Evolutionary conservation across 2,113 vertebrate species (phyloP), one percentile per base, ranked within the genome.

Genomic region (Mobula hypostoma): DNA sequence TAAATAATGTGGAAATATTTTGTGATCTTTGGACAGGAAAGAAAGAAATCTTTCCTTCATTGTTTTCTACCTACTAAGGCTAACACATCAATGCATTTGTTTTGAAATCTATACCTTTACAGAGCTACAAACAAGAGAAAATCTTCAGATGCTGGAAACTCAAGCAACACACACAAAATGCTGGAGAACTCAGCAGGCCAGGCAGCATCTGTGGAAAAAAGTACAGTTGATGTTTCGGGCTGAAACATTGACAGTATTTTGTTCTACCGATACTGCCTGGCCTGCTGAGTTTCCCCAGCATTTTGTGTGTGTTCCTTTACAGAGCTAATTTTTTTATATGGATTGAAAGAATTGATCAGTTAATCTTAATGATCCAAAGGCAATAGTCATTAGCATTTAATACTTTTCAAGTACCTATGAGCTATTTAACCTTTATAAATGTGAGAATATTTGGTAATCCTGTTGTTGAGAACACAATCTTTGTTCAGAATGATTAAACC

Each of bases 381-480:
- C 32, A 88, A 88, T 88, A n/a, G 21, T 88, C 85, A 66, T 48
- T 48, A 48, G 48, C 48, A 48, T 66, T 88, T 88, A 88, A 88
- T 29, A 66, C 85, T 88, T 87, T 27, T 88, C 85, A 66, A 66
- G 61, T 32, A 88, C 14, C 61, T n/a, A 88, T 88, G 5, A 63
- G 61, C 29, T n/a, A 88, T 63, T 88, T 88, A 88, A 88, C 61
- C 61, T 32, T 15, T 32, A 88, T 87, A 88, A 66, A 63, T 32
- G 29, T n/a, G 12, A 6, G 85, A 66, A 88, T 40, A 12, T 66
- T 88, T 88, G 85, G 63, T 88, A 15, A 66, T 66, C 85, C 61
- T 32, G 58, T 17, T 88, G 85, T 88, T 61, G 29, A 66, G 58
- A 88, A 14, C 61, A 66, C 27, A 66, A 66, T 19, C 63, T 88